Conservation (phyloP, 37 sponge, comb jelly and placozoan genomes). For the Eunapius fragilis region DNA sequence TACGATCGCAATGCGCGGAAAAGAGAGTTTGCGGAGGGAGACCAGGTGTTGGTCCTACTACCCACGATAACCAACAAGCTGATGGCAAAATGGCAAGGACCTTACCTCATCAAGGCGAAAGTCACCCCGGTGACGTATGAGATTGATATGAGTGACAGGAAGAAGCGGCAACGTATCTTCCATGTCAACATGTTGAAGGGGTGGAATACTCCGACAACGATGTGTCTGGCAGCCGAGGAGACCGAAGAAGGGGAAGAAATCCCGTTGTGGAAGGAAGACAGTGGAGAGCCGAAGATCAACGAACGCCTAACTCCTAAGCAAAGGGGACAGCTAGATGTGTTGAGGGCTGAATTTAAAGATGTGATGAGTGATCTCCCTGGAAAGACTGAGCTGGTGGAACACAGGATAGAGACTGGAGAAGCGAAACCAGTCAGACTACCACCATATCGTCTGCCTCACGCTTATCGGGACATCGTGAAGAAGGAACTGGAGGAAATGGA, state of each 20-base stretch:
- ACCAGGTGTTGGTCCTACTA: conserved; percentile 62
- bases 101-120: conserved; percentile 14
- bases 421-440: conserved; percentile 22
- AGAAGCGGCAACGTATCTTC: conserved; percentile 3
- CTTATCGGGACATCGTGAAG: conserved; percentile 14
- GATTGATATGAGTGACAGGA: neutral
- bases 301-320: neutral
- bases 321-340: neutral
- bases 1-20: conserved; percentile 36
- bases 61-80: conserved; percentile 31
- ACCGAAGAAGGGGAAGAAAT: neutral
- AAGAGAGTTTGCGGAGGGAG: conserved; percentile 33
- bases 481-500: conserved; percentile 42
- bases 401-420: conserved; percentile 12
- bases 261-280: neutral
- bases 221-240: neutral
- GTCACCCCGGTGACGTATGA: conserved; percentile 36
- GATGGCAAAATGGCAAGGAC: conserved; percentile 48
- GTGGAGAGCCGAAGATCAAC: neutral
- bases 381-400: conserved; percentile 19
- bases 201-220: neutral
- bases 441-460: conserved; percentile 43
- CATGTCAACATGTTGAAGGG: conserved; percentile 12
- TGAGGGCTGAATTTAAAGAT: neutral
- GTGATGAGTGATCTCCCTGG: conserved; percentile 25